Evolutionary conservation across 1,140 invertebrate genomes (phyloP), one percentile per base, ranked within the genome.

Genomic region (Penaeus vannamei): DNA sequence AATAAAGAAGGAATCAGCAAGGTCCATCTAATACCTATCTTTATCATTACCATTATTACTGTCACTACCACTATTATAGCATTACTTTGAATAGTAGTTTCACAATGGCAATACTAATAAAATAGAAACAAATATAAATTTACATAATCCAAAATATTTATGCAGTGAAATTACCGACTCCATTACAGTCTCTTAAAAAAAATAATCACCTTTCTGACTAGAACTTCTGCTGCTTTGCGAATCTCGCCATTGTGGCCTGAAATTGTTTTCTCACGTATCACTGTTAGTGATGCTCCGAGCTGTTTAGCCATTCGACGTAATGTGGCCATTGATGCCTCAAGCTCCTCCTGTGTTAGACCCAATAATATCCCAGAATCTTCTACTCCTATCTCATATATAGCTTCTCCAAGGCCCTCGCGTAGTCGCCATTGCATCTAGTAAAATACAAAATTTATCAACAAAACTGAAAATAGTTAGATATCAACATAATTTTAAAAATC

Each of bases 331-430:
- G 97, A 98, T 10, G 95, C 95, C 59, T 95, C 94, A 94, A 99
- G 96, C 83, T 98, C 97, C 22, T 95, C 93, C 84, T 95, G 94
- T 20, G 95, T 95, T 12, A 99, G 94, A 17, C 98, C 98, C 20
- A 96, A 95, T 90, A 99, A 93, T 46, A 95, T 94, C 1, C 98
- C 98, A 93, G 96, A 97, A 93, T 99, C 98, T 89, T 98, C 97
- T 0, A 99, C 98, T 0, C 98, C 98, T 81, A 99, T 97, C 94
- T 98, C 97, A 94, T 99, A 99, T 91, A 99, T 97, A 0, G 98
- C 98, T 93, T 98, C 97, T 12, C 98, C 98, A 85, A 97, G 96
- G 22, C 97, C 97, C 92, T 97, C 97, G 0, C 96, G 94, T 17
- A 98, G 94, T 22, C 97, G 94, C 97, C 97, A 98, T 94, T 98